Evolutionary conservation across 1,140 invertebrate species (phyloP).

Genomic region (Drosophila biarmipes): DNA sequence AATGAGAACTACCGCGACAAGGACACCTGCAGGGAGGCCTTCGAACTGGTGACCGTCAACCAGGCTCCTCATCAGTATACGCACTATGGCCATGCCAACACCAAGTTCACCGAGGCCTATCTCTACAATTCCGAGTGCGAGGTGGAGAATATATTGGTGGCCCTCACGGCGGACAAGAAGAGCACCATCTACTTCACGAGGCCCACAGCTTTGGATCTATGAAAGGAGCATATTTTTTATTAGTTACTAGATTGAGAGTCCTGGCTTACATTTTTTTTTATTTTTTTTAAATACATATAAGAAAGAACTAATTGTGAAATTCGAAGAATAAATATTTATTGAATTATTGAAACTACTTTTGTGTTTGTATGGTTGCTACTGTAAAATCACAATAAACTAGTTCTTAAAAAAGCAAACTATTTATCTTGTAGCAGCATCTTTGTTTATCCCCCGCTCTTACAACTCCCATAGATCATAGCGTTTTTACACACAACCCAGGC

Average conservation of each 20-base stretch:
- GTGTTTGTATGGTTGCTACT: too few species aligned
- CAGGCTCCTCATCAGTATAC: slow-evolving; percentile 34
- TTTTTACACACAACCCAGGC: neutral
- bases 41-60: slow-evolving; percentile 42
- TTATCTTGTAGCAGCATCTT: slow-evolving; percentile 13
- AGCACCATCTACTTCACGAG: slow-evolving; percentile 38
- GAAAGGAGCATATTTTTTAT: too few species aligned
- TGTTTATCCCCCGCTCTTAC: slow-evolving; percentile 2
- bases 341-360: neutral
- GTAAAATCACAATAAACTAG: neutral
- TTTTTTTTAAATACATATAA: slow-evolving; percentile 1
- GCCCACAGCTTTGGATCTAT: slow-evolving; percentile 16
- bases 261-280: neutral
- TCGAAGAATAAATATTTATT: neutral
- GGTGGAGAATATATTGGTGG: slow-evolving; percentile 27
- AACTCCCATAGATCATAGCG: slow-evolving; percentile 6
- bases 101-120: slow-evolving; percentile 23
- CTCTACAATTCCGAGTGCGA: slow-evolving; percentile 28
- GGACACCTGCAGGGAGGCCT: slow-evolving; percentile 25
- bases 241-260: neutral
- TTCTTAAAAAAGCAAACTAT: neutral
- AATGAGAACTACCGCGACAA: slow-evolving; percentile 41
- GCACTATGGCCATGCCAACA: neutral
- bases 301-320: neutral
- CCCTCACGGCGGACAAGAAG: slow-evolving; percentile 32